A percentile compares a stretch with the other conserved stretches of the same genome.
Evolutionary conservation across 2,888 invertebrate species (phyloP).

Genomic region (Gymnoscelis rufifasciata): DNA sequence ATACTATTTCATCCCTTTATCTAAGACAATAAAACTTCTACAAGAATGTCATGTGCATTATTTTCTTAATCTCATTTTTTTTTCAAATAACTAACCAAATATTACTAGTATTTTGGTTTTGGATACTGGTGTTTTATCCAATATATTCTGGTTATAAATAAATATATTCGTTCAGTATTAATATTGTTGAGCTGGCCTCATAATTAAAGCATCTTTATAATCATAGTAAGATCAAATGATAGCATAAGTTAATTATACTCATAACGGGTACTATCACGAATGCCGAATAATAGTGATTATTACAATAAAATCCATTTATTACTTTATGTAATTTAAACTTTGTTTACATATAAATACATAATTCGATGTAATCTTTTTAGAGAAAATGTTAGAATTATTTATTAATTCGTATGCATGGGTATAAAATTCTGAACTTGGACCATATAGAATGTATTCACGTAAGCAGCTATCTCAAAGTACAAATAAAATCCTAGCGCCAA

Average conservation of each 20-base stretch:
- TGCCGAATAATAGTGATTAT: too few species aligned
- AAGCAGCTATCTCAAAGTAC: constrained; percentile 53
- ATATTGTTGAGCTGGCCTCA: constrained; percentile 53
- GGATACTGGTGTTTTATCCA: constrained; percentile 10
- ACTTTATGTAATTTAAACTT: too few species aligned
- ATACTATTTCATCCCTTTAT: constrained; percentile 31
- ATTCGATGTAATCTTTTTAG: too few species aligned
- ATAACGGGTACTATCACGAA: background rate
- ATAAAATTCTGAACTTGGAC: constrained; percentile 49
- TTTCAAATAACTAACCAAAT: too few species aligned
- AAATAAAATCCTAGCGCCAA: constrained; percentile 35
- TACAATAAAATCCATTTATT: too few species aligned
- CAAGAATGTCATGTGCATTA: constrained; percentile 28
- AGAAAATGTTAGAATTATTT: background rate
- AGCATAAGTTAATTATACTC: constrained; percentile 14
- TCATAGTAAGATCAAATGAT: constrained; percentile 8
- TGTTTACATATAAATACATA: too few species aligned
- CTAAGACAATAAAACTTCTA: constrained; percentile 43
- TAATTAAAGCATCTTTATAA: constrained; percentile 30
- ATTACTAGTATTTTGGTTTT: constrained; percentile 33
- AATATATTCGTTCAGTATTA: constrained; percentile 42
- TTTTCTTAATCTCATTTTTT: constrained; percentile 32
- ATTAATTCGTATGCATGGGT: background rate
- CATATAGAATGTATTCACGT: constrained; percentile 53
- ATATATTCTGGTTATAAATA: constrained; percentile 30